Evolutionary conservation across 2,797 vertebrate species (phyloP).

Genomic region (Cetoscarus ocellatus): DNA sequence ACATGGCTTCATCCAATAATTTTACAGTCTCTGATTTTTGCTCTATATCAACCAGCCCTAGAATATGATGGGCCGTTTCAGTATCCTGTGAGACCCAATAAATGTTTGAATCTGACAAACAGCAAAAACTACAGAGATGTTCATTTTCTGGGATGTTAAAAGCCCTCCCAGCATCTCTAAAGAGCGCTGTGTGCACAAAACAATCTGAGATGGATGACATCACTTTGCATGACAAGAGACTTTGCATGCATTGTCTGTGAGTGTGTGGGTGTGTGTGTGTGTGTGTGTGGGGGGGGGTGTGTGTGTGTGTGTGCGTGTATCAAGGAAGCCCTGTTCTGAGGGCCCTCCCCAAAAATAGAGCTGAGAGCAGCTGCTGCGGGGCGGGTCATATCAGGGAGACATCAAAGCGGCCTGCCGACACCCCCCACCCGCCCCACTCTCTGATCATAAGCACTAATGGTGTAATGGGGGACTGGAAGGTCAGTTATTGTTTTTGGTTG

Average conservation of each 20-base stretch:
- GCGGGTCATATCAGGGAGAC: constrained; percentile 79
- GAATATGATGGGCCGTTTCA: too few relatives aligned
- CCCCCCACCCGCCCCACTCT: constrained; percentile 47
- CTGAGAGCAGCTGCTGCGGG: constrained; percentile 82
- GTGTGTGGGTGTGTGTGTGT: constrained; percentile 16
- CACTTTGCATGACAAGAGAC: constrained; percentile 45
- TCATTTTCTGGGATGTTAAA: too few relatives aligned
- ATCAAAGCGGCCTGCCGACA: constrained; percentile 76
- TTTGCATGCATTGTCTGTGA: constrained; percentile 56
- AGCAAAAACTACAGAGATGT: too few relatives aligned
- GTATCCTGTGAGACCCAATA: too few relatives aligned
- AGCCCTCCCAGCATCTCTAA: constrained; percentile 11
- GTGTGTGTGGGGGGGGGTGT: too few relatives aligned
- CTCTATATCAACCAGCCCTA: too few relatives aligned
- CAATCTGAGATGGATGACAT: constrained; percentile 44
- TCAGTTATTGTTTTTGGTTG: constrained; percentile 83
- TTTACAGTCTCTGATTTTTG: too few relatives aligned
- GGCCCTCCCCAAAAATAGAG: constrained; percentile 84
- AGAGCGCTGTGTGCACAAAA: constrained; percentile 5
- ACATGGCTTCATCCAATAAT: too few relatives aligned
- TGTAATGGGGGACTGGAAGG: constrained; percentile 83
- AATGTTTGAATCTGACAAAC: too few relatives aligned
- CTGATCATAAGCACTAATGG: constrained; percentile 82
- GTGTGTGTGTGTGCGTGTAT: constrained; percentile 19
- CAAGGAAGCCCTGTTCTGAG: constrained; percentile 68